Evolutionary conservation across 2,888 invertebrate genomes (phyloP).

Genomic region (Trissolcus japonicus): DNA sequence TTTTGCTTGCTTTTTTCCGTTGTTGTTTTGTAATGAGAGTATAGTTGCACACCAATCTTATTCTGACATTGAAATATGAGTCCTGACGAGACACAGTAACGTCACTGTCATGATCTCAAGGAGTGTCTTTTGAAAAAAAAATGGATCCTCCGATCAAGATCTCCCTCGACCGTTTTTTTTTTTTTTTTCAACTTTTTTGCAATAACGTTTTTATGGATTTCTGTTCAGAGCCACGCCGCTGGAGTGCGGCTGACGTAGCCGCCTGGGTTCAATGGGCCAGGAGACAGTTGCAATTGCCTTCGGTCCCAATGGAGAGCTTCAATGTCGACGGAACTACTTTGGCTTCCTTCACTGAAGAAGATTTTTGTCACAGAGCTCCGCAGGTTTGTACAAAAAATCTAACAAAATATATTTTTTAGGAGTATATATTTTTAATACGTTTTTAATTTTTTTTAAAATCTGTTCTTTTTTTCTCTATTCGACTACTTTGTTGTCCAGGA

Average conservation of each 20-base stretch:
- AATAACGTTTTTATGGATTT: background rate
- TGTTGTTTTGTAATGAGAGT: no score
- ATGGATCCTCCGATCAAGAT: no score
- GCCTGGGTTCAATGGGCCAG: slow-evolving; percentile 94
- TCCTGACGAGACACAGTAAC: no score
- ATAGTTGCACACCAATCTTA: background rate
- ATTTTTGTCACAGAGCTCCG: slow-evolving; percentile 88
- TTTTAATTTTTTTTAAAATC: no score
- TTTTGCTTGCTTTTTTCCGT: no score
- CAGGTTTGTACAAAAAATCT: slow-evolving; percentile 77
- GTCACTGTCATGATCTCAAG: no score
- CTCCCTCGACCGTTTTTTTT: background rate
- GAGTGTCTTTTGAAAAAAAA: no score
- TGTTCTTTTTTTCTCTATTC: no score
- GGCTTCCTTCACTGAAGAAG: slow-evolving; percentile 87
- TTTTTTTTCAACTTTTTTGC: background rate
- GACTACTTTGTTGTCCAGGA: no score
- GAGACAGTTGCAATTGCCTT: slow-evolving; percentile 86
- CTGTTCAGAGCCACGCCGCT: slow-evolving; percentile 89
- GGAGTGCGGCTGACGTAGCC: slow-evolving; percentile 90
- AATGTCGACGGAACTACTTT: slow-evolving; percentile 87
- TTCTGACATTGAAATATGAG: background rate
- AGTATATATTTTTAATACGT: no score
- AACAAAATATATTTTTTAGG: no score
- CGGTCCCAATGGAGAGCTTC: slow-evolving; percentile 86